Evolutionary conservation across 2,797 vertebrate species (phyloP).

Genomic region (Hydrolagus colliei): DNA sequence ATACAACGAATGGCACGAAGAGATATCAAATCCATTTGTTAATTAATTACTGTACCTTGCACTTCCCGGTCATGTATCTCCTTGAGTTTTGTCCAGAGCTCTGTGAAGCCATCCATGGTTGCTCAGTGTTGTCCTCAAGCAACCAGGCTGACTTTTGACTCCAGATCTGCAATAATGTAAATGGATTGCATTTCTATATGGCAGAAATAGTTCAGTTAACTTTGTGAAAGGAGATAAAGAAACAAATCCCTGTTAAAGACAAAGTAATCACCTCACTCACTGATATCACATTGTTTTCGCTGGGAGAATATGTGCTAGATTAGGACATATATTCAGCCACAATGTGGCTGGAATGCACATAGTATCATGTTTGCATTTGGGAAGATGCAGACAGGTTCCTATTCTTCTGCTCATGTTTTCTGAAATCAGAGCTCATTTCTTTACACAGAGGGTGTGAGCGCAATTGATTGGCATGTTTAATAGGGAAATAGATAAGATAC

Average conservation of each 20-base stretch:
- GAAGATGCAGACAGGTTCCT: too few relatives aligned
- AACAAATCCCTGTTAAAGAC: neutral
- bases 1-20: too few relatives aligned
- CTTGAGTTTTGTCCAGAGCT: slow-evolving; percentile 71
- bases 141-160: neutral
- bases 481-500: too few relatives aligned
- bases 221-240: slow-evolving; percentile 47
- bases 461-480: too few relatives aligned
- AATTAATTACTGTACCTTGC: slow-evolving; percentile 48
- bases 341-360: too few relatives aligned
- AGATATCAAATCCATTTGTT: too few relatives aligned
- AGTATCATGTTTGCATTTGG: too few relatives aligned
- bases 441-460: too few relatives aligned
- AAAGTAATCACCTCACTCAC: neutral
- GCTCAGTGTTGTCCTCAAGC: slow-evolving; percentile 32
- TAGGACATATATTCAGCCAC: too few relatives aligned
- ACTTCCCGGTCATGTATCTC: slow-evolving; percentile 82
- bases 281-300: slow-evolving; percentile 1
- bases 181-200: neutral
- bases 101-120: slow-evolving; percentile 69
- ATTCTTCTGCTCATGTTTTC: too few relatives aligned
- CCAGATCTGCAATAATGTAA: neutral
- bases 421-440: too few relatives aligned
- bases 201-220: slow-evolving; percentile 63
- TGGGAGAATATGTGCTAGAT: too few relatives aligned